Evolutionary conservation across 2,113 vertebrate species (phyloP), one percentile per base, ranked within the genome.

Genomic region (Uropsilus gracilis): DNA sequence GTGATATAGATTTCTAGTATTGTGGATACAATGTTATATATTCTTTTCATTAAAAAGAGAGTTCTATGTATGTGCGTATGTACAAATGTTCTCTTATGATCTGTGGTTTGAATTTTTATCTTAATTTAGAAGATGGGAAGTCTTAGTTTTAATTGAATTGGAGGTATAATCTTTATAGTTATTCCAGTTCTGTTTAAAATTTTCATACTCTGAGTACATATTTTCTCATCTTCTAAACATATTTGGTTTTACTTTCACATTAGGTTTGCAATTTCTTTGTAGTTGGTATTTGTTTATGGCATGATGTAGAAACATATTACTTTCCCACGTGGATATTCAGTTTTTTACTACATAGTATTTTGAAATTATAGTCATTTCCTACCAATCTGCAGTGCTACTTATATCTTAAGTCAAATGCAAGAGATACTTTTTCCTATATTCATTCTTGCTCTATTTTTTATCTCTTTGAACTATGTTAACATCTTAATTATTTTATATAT

Each of bases 41-140:
- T 73, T 69, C 17, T 78, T 90, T 91, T 85, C 72, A 94, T 44
- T 73, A 73, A 59, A 90, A 76, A 50, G 17, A 78, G 8, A 72
- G 13, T 69, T 8, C 12, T 83, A n/a, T 63, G 28, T 80, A 63
- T 32, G 10, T n/a, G 17, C 34, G 6, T 46, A 39, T 71, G 13
- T 48, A 63, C 28, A 81, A 64, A 18, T 63, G 16, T 50, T 86
- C 59, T 46, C 55, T 71, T 20, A 55, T 28, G 63, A 3, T 59
- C n/a, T 64, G 24, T 48, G 34, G 39, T 39, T 90, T 80, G 39
- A 95, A 73, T 85, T 95, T 92, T 77, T 24, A 48, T 73, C 17
- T 86, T 80, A 30, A 48, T 34, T 86, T 59, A 73, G 69, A 91
- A 87, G 8, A 57, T 30, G 32, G 63, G 44, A 50, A 48, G 8